Evolutionary conservation across 2,797 vertebrate species (phyloP).

Genomic region (Ctenochaetus hawaiiensis): DNA sequence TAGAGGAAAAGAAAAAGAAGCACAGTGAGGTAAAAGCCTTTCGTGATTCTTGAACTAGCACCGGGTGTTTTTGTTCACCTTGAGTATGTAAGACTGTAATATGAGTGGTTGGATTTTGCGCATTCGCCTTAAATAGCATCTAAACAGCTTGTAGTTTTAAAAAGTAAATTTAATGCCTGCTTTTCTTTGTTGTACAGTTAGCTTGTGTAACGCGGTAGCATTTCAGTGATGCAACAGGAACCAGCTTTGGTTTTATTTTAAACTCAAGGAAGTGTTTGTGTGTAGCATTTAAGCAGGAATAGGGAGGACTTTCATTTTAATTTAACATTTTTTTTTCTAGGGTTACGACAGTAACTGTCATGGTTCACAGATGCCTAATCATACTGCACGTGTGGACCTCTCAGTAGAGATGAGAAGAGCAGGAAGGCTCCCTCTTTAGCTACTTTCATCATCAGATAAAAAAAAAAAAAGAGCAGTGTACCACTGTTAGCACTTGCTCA

Average conservation of each 20-base stretch:
- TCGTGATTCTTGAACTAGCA: slow-evolving; percentile 20
- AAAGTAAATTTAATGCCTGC: neutral
- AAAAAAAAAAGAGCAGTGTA: no score
- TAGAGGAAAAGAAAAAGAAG: slow-evolving; percentile 79
- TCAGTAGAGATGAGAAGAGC: no score
- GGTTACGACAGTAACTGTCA: neutral
- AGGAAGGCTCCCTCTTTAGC: no score
- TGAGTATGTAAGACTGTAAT: neutral
- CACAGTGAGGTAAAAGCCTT: slow-evolving; percentile 74
- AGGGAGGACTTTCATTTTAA: neutral
- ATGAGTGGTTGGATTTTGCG: neutral
- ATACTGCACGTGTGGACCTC: no score
- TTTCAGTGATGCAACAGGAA: slow-evolving; percentile 1
- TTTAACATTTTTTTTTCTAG: slow-evolving; percentile 9
- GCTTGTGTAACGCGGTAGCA: neutral
- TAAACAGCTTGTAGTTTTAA: neutral
- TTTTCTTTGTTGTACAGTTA: neutral
- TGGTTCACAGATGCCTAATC: no score
- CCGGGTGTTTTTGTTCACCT: neutral
- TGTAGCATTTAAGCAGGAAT: slow-evolving; percentile 12
- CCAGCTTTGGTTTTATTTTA: slow-evolving; percentile 1
- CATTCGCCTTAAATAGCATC: neutral
- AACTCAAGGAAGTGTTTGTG: slow-evolving; percentile 6
- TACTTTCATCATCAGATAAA: no score
- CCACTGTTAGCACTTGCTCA: no score